A percentile compares a stretch with the other conserved stretches of the same genome.
These are phyloP conservation scores for Apis cerana DNA, from an alignment of 1,140 invertebrate species.

Conservation along the genomic window DNA sequence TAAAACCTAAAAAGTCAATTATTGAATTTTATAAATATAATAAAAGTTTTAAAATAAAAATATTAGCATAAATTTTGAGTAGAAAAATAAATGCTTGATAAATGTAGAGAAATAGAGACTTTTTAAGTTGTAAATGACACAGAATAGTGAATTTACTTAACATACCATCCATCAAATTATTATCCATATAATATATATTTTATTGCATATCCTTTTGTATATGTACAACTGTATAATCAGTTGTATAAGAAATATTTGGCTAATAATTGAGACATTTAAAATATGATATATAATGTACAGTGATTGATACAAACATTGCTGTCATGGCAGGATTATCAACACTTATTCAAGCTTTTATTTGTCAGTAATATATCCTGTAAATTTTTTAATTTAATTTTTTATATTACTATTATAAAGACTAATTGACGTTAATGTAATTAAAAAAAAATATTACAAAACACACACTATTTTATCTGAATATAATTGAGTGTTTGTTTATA, in stretches of 20 bases:
- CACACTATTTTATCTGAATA: background rate
- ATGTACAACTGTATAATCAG: conserved; percentile 25
- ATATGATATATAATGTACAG: conserved; percentile 26
- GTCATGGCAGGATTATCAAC: conserved; percentile 49
- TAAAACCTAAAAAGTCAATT: conserved; percentile 53
- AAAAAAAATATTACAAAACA: background rate
- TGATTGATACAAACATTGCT: conserved; percentile 26
- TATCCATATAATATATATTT: conserved; percentile 40
- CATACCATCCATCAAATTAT: conserved; percentile 35
- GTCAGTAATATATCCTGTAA: conserved; percentile 11
- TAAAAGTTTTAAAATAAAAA: conserved; percentile 1
- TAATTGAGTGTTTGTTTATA: conserved; percentile 13
- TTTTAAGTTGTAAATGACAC: conserved; percentile 52
- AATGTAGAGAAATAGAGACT: conserved; percentile 24
- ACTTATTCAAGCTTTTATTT: conserved; percentile 3
- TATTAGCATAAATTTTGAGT: background rate
- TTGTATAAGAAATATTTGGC: conserved; percentile 37
- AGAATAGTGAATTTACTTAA: conserved; percentile 37
- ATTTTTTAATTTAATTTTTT: conserved; percentile 8
- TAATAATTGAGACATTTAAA: conserved; percentile 22
- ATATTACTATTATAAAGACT: background rate
- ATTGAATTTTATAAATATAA: conserved; percentile 2
- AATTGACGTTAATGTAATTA: conserved; percentile 15
- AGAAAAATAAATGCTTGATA: conserved; percentile 40
- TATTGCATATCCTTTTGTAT: conserved; percentile 33